Percentiles rank a stretch among this genome's conserved stretches.
phyloP scores from a whole-genome alignment of 2,113 vertebrate species.

The Sula dactylatra region DNA sequence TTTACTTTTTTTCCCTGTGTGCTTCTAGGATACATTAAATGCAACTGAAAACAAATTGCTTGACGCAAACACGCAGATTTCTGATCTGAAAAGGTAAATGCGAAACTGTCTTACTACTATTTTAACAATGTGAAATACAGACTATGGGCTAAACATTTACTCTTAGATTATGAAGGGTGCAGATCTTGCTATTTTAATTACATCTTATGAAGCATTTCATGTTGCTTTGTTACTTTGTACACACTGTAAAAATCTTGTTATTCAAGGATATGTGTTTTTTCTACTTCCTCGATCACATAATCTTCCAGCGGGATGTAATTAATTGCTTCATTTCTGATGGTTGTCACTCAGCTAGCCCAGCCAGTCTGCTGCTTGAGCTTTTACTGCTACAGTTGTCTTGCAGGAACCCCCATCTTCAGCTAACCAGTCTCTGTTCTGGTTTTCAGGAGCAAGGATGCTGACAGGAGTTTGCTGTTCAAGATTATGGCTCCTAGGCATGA shows the following conservation, averaged over 20 bases:
- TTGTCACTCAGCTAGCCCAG: neutral
- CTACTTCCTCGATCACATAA: neutral
- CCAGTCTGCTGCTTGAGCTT: neutral
- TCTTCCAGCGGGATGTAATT: neutral
- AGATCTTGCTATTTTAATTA: neutral
- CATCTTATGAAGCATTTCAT: neutral
- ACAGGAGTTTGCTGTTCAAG: neutral
- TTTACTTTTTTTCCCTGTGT: neutral
- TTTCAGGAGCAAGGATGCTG: neutral
- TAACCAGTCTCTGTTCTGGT: neutral
- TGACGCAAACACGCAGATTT: conserved; percentile 85
- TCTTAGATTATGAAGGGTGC: neutral
- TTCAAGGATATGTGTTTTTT: neutral
- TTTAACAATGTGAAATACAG: neutral
- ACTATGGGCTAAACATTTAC: neutral
- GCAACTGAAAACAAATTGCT: conserved; percentile 88
- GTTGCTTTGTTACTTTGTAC: neutral
- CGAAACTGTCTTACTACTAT: neutral
- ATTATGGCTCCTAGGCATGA: neutral
- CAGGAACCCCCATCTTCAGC: neutral
- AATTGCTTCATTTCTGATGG: neutral
- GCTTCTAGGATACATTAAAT: conserved; percentile 82
- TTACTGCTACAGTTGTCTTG: neutral
- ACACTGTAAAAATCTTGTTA: neutral
- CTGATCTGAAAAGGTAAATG: conserved; percentile 91